phyloP scores from a whole-genome alignment of 1,140 invertebrate genomes.

The Drosophila nigromelanica region DNA sequence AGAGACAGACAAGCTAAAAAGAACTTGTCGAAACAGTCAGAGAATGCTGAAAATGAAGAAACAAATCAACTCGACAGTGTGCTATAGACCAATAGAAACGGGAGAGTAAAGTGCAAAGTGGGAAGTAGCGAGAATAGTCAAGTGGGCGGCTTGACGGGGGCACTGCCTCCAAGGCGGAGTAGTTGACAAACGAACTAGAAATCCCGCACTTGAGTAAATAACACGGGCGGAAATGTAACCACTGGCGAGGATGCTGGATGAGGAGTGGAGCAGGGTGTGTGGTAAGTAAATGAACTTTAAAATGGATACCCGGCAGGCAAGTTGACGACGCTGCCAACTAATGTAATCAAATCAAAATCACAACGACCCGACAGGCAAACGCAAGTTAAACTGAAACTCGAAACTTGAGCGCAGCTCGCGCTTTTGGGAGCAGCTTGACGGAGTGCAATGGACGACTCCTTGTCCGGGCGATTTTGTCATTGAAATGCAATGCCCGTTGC shows the following conservation, averaged over 20 bases:
- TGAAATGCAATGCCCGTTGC: slow-evolving; percentile 64
- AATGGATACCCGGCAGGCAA: slow-evolving; percentile 47
- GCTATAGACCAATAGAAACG: neutral
- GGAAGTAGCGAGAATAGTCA: neutral
- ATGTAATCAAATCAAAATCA: slow-evolving; percentile 78
- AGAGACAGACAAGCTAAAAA: neutral
- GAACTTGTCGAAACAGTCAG: slow-evolving; percentile 41
- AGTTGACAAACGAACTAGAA: slow-evolving; percentile 77
- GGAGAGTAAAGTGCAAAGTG: slow-evolving; percentile 7
- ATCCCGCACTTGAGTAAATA: slow-evolving; percentile 78
- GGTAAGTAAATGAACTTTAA: slow-evolving; percentile 78
- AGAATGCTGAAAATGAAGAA: slow-evolving; percentile 29
- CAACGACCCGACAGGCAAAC: slow-evolving; percentile 61
- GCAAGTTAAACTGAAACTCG: slow-evolving; percentile 35
- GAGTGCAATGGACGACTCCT: slow-evolving; percentile 49
- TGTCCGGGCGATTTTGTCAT: slow-evolving; percentile 66
- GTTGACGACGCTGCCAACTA: slow-evolving; percentile 45
- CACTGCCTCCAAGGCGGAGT: neutral
- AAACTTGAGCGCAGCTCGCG: slow-evolving; percentile 13
- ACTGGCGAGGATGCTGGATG: slow-evolving; percentile 40
- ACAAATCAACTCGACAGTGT: slow-evolving; percentile 38
- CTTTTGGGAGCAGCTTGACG: too few relatives aligned
- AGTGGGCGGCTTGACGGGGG: neutral
- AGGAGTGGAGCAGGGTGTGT: neutral
- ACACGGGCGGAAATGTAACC: slow-evolving; percentile 72